Evolutionary conservation across 2,797 vertebrate genomes (phyloP), one percentile per base, ranked within the genome.

Genomic region (Ispidina lecontei): DNA sequence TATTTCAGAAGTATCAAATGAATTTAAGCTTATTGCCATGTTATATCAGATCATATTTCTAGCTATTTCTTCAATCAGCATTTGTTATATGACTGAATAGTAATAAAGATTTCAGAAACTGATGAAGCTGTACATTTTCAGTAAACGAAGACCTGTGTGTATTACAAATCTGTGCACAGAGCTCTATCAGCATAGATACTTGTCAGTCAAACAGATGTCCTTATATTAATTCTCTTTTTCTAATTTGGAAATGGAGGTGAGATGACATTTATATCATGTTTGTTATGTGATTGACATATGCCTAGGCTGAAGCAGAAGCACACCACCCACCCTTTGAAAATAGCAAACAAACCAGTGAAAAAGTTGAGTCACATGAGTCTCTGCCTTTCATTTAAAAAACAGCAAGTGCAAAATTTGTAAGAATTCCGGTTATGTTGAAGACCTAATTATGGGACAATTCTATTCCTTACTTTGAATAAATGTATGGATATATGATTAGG

Each of bases 1-100:
- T 18, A 74, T 92, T 93, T 95, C 33, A 89, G 88, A 95, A 97
- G 91, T 94, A 97, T 68, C 80, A 96, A 94, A 95, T 93, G 68
- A 97, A 97, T 84, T 94, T 96, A 94, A 95, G 87, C 51, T 84
- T 95, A 94, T 93, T 96, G 89, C 87, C 39, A 31, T 82, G 78
- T 93, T 96, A 86, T 51, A 78, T 77, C 63, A 90, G 79, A 91
- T 86, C 74, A 96, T 83, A 95, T 97, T 96, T 96, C 83, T 93
- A 75, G 65, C 94, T 97, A 95, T 94, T 96, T 95, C 80, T 95
- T 94, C 91, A 91, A 77, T 96, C 91, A 94, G 23, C 35, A 47
- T 95, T 97, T 96, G 85, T 91, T 87, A 78, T 92, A 91, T 76
- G 59, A 49, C 59, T 69, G 31, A 69, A 72, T 93, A 73, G 14